A percentile compares a stretch with the other conserved stretches of the same genome.
These are phyloP conservation scores for Physella acuta DNA, from an alignment of 1,140 invertebrate species.

Conservation along the genomic window DNA sequence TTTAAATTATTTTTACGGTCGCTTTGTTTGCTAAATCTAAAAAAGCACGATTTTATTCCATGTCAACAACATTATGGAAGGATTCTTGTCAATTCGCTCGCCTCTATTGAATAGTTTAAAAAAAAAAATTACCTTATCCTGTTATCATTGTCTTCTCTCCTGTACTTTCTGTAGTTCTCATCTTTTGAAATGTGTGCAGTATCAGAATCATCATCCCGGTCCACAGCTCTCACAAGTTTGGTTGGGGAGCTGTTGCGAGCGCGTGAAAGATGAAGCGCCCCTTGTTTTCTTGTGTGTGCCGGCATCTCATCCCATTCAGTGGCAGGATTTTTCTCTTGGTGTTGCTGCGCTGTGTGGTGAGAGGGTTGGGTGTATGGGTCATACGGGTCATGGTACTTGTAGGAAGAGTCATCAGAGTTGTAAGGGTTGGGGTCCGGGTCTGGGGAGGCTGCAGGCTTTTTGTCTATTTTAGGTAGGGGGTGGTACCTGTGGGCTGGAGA, in stretches of 20 bases:
- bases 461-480: constrained; percentile 16
- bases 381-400: background rate
- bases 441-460: background rate
- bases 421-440: background rate
- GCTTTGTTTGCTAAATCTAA: too few relatives aligned
- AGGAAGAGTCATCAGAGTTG: background rate
- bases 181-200: background rate
- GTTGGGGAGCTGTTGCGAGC: background rate
- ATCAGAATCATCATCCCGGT: background rate
- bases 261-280: background rate
- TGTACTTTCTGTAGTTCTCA: background rate
- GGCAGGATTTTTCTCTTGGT: background rate
- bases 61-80: too few relatives aligned
- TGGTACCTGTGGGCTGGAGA: constrained; percentile 13
- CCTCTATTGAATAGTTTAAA: too few relatives aligned
- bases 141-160: constrained; percentile 13
- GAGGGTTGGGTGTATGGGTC: background rate
- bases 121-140: constrained; percentile 9
- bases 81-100: too few relatives aligned
- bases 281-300: background rate
- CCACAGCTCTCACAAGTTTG: background rate
- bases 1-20: too few relatives aligned
- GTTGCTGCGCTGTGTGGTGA: background rate
- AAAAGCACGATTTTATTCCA: too few relatives aligned
- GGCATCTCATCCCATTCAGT: constrained; percentile 13